phyloP scores from a whole-genome alignment of 2,113 vertebrate species.

The Ophiodon elongatus region DNA sequence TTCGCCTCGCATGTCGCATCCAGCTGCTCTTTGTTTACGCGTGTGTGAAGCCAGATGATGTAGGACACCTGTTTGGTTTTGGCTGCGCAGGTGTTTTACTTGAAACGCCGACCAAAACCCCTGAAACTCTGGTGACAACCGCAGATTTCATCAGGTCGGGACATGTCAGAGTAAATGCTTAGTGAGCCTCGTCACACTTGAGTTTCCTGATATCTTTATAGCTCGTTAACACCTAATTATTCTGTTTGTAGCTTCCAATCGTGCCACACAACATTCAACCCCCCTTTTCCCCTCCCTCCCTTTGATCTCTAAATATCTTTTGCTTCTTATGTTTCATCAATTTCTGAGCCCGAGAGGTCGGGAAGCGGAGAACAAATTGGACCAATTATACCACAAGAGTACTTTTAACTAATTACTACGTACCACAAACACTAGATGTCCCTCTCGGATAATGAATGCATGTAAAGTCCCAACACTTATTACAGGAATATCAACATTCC shows the following conservation, averaged over 20 bases:
- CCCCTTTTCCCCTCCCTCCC: background rate
- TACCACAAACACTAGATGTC: constrained; percentile 4
- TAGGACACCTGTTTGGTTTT: constrained; percentile 67
- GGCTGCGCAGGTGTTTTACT: constrained; percentile 62
- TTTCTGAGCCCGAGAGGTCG: background rate
- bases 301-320: background rate
- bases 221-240: background rate
- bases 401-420: background rate
- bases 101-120: constrained; percentile 40
- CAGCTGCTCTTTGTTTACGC: constrained; percentile 24
- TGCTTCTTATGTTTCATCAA: background rate
- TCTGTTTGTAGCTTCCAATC: no score
- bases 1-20: constrained; percentile 34
- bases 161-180: background rate
- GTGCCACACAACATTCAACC: background rate
- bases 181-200: background rate
- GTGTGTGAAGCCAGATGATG: constrained; percentile 30
- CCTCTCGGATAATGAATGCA: background rate
- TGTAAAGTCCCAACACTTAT: constrained; percentile 1
- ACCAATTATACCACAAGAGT: background rate
- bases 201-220: background rate
- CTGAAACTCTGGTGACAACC: constrained; percentile 51
- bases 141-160: constrained; percentile 13
- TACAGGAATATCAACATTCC: constrained; percentile 12
- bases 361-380: background rate